Base-by-base conservation (phyloP, 1,140 invertebrate genomes). In the Agrypnia vestita region DNA sequence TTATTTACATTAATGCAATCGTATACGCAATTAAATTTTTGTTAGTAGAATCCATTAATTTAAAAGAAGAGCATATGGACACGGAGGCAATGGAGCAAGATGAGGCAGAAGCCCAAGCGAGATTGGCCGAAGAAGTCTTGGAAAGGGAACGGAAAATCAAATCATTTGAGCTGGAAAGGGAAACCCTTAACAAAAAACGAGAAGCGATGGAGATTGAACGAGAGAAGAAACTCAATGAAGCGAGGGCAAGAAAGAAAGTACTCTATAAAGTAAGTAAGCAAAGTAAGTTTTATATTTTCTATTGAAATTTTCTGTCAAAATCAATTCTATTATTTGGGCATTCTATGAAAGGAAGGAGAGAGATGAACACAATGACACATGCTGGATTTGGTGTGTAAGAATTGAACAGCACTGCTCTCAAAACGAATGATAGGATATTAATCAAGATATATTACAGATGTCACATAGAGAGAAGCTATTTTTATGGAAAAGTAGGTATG, bases 141-240 rank as follows among this genome's bases (percentile, higher is more conserved):
- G 84, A 85, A 67, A 83, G 84, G 0, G 85, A 87, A 35, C 83
- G 76, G 19, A 85, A 84, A 73, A 89, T 90, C 76, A 86, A 86
- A 47, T 84, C 78, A 4, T 88, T 87, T 25, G 86, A 86, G 19
- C 78, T 83, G 49, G 88, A 90, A 80, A 86, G 87, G 10, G 86
- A 86, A 62, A 80, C 83, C 46, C 85, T 91, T 1, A 88, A 90
- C 83, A 87, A 86, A 44, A 84, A 86, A 59, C 81, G 90, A 13
- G 89, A 89, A 84, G 80, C 77, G 0, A 85, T 90, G 49, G 88
- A 90, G 55, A 43, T 80, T n/a, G 88, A 91, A 83, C 85, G 90
- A 55, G 90, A 87, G 69, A 83, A 83, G 76, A 85, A 82, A 13
- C 84, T 86, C 0, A 81, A 84, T 0, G 84, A 88, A 69, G 87